phyloP scores from a whole-genome alignment of 2,888 invertebrate species.

The Plemyria rubiginata region DNA sequence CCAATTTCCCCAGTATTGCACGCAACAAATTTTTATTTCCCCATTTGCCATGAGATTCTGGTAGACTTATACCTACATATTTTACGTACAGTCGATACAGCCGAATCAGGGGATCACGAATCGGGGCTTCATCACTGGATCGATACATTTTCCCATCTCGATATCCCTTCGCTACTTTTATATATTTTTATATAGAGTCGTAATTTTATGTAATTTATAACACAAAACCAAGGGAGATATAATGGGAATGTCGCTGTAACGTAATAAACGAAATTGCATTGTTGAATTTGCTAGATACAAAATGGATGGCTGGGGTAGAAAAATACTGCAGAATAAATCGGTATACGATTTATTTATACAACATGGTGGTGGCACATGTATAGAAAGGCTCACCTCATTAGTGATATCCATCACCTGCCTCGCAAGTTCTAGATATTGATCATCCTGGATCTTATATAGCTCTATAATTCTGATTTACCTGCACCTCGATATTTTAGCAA shows the following conservation, averaged over 20 bases:
- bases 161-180: slow-evolving; percentile 49
- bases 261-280: slow-evolving; percentile 36
- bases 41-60: too few relatives aligned
- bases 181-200: slow-evolving; percentile 37
- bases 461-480: too few relatives aligned
- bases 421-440: too few relatives aligned
- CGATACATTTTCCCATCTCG: slow-evolving; percentile 54
- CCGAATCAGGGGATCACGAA: slow-evolving; percentile 8
- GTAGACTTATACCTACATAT: too few relatives aligned
- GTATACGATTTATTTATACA: too few relatives aligned
- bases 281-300: slow-evolving; percentile 24
- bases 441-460: too few relatives aligned
- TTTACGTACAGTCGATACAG: not conserved
- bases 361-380: too few relatives aligned
- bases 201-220: slow-evolving; percentile 50
- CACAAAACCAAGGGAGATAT: slow-evolving; percentile 49
- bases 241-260: slow-evolving; percentile 49
- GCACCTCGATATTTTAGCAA: too few relatives aligned
- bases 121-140: slow-evolving; percentile 35
- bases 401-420: too few relatives aligned
- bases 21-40: too few relatives aligned
- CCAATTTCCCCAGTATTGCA: too few relatives aligned
- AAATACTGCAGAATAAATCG: not conserved
- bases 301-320: slow-evolving; percentile 16
- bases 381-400: too few relatives aligned